Evolutionary conservation across 2,797 vertebrate species (phyloP).

Genomic region (Pseudochirops corinnae): DNA sequence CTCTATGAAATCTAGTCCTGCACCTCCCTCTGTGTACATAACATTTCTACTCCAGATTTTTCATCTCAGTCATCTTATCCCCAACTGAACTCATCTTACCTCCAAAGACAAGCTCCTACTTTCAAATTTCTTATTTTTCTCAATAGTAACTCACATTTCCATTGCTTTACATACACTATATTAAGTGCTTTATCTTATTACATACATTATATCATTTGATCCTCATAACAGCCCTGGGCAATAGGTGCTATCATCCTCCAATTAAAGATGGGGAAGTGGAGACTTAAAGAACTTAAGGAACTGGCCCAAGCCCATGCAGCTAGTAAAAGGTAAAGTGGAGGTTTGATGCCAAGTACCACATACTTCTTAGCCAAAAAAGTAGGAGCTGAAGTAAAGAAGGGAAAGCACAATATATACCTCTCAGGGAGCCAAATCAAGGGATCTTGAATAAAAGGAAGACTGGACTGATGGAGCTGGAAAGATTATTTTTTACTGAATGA

Average conservation of each 20-base stretch:
- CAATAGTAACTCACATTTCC: constrained; percentile 4
- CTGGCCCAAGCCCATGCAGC: background rate
- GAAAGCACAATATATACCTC: background rate
- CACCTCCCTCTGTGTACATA: background rate
- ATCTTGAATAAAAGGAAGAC: background rate
- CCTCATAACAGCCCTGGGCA: background rate
- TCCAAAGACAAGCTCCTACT: background rate
- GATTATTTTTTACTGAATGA: background rate
- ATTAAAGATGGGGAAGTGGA: constrained; percentile 1
- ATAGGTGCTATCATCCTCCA: background rate
- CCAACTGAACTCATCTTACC: background rate
- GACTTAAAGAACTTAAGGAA: constrained; percentile 11
- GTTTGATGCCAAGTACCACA: background rate
- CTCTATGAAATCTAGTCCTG: background rate
- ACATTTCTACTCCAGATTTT: background rate
- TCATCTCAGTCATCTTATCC: background rate
- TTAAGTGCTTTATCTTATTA: constrained; percentile 20
- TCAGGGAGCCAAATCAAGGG: background rate
- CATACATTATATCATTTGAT: background rate
- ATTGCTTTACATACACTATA: background rate
- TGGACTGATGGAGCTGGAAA: background rate
- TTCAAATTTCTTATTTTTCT: background rate
- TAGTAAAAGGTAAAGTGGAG: constrained; percentile 14
- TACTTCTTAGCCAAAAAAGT: background rate
- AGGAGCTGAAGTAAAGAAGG: background rate